A percentile compares a stretch with the other conserved stretches of the same genome.
phyloP scores from a whole-genome alignment of 2,113 vertebrate species.

The Sterna hirundo region DNA sequence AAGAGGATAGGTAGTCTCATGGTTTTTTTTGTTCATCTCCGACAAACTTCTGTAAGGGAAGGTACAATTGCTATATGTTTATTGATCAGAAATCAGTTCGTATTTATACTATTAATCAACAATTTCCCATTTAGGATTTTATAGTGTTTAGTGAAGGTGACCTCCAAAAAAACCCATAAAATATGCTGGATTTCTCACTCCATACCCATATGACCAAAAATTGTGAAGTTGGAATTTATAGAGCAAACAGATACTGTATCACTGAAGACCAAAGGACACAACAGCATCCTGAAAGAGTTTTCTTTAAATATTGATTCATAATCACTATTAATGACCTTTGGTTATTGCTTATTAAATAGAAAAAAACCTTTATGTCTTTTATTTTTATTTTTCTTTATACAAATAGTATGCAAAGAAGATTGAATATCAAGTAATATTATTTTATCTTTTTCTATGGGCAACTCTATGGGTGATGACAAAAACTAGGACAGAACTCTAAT shows the following conservation, averaged over 20 bases:
- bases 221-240: background rate
- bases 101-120: background rate
- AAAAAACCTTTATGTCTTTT: background rate
- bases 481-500: background rate
- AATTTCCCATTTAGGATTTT: background rate
- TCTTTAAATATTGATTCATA: background rate
- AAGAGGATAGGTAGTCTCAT: background rate
- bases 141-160: background rate
- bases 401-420: background rate
- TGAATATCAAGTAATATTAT: background rate
- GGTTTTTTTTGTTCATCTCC: background rate
- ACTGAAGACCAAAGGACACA: background rate
- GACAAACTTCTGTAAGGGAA: background rate
- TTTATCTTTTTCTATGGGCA: background rate
- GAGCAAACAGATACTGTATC: background rate
- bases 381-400: background rate
- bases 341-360: background rate
- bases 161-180: background rate
- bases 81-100: background rate
- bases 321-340: background rate
- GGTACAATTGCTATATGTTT: rapidly evolving
- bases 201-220: background rate
- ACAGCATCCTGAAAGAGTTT: background rate
- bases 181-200: background rate
- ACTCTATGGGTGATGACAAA: background rate